These are phyloP conservation scores for Gymnosoma rotundatum DNA, from an alignment of 2,888 invertebrate genomes.

Conservation along the genomic window DNA sequence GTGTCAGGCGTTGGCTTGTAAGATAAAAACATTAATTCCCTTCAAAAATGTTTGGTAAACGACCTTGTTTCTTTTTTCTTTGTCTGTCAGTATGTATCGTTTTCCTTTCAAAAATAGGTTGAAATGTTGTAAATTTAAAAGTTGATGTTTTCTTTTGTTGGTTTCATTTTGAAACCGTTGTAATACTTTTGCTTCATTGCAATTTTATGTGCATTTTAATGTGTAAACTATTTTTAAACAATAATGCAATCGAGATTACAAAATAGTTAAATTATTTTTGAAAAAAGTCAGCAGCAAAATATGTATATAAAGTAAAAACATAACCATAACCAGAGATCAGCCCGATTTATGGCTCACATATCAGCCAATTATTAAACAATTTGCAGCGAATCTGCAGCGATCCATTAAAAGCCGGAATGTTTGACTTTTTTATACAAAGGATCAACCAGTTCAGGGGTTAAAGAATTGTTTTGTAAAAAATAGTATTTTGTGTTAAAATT, in stretches of 20 bases:
- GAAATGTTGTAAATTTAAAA: not conserved
- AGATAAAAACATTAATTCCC: constrained; percentile 23
- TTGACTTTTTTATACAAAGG: no score
- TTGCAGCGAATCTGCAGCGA: no score
- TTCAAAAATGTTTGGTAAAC: constrained; percentile 28
- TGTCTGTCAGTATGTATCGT: not conserved
- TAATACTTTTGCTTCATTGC: constrained; percentile 8
- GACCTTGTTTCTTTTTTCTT: constrained; percentile 31
- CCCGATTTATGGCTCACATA: no score
- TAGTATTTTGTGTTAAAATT: no score
- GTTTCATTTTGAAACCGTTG: not conserved
- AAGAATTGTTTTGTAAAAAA: no score
- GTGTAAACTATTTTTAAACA: constrained; percentile 1
- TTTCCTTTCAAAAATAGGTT: constrained; percentile 14
- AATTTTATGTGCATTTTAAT: constrained; percentile 18
- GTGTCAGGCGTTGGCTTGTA: constrained; percentile 17
- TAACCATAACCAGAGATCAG: not conserved
- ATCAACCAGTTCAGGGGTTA: no score
- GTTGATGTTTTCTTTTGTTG: not conserved
- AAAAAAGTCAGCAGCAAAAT: not conserved
- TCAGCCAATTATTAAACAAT: no score
- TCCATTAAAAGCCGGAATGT: no score
- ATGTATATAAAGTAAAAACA: no score
- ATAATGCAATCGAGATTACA: not conserved
- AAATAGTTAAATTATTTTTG: not conserved